Evolutionary conservation across 2,113 vertebrate species (phyloP).

Genomic region (Halcyon senegalensis): DNA sequence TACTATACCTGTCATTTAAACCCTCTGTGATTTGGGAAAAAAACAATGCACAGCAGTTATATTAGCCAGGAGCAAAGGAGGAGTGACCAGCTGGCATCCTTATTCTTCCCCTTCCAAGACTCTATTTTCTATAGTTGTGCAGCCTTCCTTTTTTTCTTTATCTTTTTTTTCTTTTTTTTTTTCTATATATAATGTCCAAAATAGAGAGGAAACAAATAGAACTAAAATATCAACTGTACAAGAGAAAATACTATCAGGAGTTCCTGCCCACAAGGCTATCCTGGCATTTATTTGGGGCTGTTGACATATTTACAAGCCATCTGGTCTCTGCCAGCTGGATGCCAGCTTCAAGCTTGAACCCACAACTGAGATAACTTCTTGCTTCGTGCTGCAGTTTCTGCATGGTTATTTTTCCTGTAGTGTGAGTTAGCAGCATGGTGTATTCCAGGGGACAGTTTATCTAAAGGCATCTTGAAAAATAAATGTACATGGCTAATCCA

Average conservation of each 20-base stretch:
- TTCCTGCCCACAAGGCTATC: constrained; percentile 52
- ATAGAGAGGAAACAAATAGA: constrained; percentile 13
- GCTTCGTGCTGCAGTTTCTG: background rate
- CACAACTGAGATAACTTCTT: background rate
- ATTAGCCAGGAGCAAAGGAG: background rate
- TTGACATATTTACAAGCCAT: background rate
- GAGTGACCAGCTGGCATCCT: background rate
- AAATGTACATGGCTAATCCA: background rate
- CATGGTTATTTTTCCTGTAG: background rate
- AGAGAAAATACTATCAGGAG: background rate
- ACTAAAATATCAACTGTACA: constrained; percentile 6
- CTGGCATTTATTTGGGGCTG: constrained; percentile 9
- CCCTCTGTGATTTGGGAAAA: background rate
- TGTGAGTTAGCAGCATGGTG: accelerated
- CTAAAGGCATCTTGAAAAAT: background rate
- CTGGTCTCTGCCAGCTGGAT: constrained; percentile 20
- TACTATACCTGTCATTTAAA: constrained; percentile 24
- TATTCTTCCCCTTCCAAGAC: background rate
- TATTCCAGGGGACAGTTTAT: background rate
- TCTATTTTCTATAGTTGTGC: background rate
- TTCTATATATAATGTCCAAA: background rate
- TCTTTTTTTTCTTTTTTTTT: background rate
- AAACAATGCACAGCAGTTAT: background rate
- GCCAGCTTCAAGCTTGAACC: background rate
- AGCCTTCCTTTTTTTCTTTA: background rate